Evolutionary conservation across 2,888 invertebrate species (phyloP), one percentile per base, ranked within the genome.

Genomic region (Agrypnus murinus): DNA sequence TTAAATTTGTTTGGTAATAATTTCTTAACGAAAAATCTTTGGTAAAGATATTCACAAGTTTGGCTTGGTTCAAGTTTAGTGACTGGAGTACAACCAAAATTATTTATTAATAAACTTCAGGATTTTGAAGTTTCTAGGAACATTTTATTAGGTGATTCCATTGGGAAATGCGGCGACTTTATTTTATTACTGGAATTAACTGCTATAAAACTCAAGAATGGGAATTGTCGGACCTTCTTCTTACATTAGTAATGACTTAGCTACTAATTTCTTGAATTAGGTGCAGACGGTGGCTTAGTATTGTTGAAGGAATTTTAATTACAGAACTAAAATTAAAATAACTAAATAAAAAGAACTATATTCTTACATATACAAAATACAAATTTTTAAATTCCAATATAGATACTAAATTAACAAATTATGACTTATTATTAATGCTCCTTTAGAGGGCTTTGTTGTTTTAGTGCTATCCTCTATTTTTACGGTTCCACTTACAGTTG

Each of bases 121-220:
- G 7, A 6, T 12, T 14, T n/a, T n/a, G 14, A 19, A 46, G 31
- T 31, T 50, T 5, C 31, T 17, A 19, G 6, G 25, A n/a, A 50
- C 5, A 32, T 5, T 50, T 50, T 50, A 50, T 50, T 50, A 25
- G 12, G 8, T n/a, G 12, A 32, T 50, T 12, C 50, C 12, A 12
- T 25, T 1, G 50, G 31, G 50, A 14, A 50, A 12, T 31, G 31
- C 14, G 6, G 25, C n/a, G 19, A 31, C 12, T 50, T 50, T n/a
- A 50, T 17, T 50, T 50, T n/a, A 50, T 50, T 50, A 10, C n/a
- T 25, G 32, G 31, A 12, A 14, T 31, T 50, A 50, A 50, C 31
- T 31, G 14, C 25, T 7, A 50, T 50, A 50, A 50, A 50, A 50
- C 31, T 50, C 50, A 50, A 50, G 50, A 50, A 50, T 50, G 50